Evolutionary conservation across 2,797 vertebrate species (phyloP).

Genomic region (Argya squamiceps): DNA sequence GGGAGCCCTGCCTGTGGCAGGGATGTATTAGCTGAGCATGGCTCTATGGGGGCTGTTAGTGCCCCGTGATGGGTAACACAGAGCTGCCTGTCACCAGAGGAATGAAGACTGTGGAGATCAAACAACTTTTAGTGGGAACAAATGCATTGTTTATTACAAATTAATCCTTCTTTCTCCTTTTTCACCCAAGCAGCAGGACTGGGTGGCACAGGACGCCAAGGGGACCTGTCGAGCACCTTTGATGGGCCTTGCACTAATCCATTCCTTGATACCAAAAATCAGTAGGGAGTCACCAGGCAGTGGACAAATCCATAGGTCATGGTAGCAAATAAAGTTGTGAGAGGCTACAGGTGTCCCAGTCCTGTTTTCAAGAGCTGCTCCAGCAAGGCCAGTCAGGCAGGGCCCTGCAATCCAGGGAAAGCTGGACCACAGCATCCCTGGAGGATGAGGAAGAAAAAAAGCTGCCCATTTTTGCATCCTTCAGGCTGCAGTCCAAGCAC

Average conservation of each 20-base stretch:
- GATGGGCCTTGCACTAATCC: background rate
- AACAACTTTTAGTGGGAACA: conserved; percentile 46
- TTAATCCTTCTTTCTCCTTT: conserved; percentile 23
- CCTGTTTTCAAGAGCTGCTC: background rate
- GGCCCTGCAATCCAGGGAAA: background rate
- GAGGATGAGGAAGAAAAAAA: background rate
- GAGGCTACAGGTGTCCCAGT: background rate
- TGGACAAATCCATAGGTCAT: rapidly evolving
- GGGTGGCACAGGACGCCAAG: background rate
- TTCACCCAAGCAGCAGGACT: background rate
- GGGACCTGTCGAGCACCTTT: background rate
- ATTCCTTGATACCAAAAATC: background rate
- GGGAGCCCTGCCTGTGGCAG: conserved; percentile 2
- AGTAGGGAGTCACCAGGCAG: background rate
- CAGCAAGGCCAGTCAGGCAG: background rate
- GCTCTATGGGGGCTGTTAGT: conserved; percentile 41
- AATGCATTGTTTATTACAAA: conserved; percentile 63
- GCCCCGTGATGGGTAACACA: conserved; percentile 32
- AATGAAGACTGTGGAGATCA: conserved; percentile 35
- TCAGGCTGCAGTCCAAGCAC: background rate
- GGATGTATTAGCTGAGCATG: background rate
- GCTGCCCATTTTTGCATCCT: background rate
- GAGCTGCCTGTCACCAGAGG: conserved; percentile 40
- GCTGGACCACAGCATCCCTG: background rate
- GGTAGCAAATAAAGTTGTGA: background rate